Percentiles rank a stretch among this genome's conserved stretches.
Conservation (phyloP, 2,888 invertebrate genomes). For the Sarcophaga carnaria region DNA sequence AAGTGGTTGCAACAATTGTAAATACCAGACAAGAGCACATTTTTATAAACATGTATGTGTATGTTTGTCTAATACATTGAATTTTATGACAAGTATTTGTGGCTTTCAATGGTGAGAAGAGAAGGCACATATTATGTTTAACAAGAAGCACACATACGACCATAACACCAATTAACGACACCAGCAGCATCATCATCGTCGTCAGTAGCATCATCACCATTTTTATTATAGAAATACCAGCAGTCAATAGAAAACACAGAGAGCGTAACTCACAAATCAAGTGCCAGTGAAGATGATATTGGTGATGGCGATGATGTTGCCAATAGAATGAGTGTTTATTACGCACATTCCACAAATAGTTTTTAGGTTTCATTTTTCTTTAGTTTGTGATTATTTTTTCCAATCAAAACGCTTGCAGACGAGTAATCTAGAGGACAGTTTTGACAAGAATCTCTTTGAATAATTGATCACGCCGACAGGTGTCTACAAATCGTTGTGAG, state of each 20-base stretch:
- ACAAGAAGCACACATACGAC: constrained; percentile 57
- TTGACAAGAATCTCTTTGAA: no score
- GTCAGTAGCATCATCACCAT: not conserved
- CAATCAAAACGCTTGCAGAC: no score
- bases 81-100: not conserved
- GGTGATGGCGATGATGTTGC: constrained; percentile 9
- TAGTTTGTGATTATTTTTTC: not conserved
- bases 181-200: constrained; percentile 17
- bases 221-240: constrained; percentile 6
- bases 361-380: constrained; percentile 1
- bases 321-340: constrained; percentile 63
- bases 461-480: no score
- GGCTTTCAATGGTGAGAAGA: not conserved
- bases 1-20: constrained; percentile 18
- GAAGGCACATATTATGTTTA: constrained; percentile 25
- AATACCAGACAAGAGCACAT: constrained; percentile 34
- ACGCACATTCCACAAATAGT: constrained; percentile 69
- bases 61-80: no score
- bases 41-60: not conserved
- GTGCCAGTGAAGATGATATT: constrained; percentile 59
- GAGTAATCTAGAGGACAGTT: no score
- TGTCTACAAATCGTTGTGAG: no score
- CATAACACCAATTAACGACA: constrained; percentile 10
- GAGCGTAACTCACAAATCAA: constrained; percentile 33
- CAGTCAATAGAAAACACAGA: not conserved